A percentile compares a stretch with the other conserved stretches of the same genome.
These are phyloP conservation scores for Leptarthrus brevirostris DNA, from an alignment of 2,888 invertebrate genomes.

Conservation along the genomic window DNA sequence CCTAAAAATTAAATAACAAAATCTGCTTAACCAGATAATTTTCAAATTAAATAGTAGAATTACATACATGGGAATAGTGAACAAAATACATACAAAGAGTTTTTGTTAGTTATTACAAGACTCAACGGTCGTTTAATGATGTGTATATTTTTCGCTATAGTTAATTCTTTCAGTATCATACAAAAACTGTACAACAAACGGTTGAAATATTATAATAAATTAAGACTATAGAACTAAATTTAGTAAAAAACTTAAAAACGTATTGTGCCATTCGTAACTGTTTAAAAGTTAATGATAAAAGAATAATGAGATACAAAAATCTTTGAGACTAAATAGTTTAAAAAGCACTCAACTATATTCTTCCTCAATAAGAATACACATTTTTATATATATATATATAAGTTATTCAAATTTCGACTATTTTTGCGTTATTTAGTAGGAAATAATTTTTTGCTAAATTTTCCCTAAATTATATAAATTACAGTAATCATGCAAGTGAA, in stretches of 20 bases:
- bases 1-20: constrained; percentile 47
- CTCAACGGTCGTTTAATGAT: not conserved
- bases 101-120: not conserved
- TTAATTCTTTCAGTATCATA: constrained; percentile 1
- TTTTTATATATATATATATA: constrained; percentile 18
- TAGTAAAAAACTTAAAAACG: constrained; percentile 15
- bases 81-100: constrained; percentile 35
- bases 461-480: constrained; percentile 33
- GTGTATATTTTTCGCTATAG: not conserved
- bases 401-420: constrained; percentile 1
- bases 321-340: not conserved
- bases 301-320: constrained; percentile 30
- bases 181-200: constrained; percentile 17
- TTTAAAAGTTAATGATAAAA: constrained; percentile 7
- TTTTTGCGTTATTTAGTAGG: constrained; percentile 15
- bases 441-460: constrained; percentile 20
- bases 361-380: constrained; percentile 8
- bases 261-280: constrained; percentile 15
- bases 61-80: constrained; percentile 40
- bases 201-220: too few relatives aligned
- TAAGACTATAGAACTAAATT: not conserved
- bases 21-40: constrained; percentile 4
- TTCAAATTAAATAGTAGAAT: constrained; percentile 29
- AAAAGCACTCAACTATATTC: not conserved
- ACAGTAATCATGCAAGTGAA: constrained; percentile 37